These are phyloP conservation scores for Mactromeris polynyma DNA, from an alignment of 2,888 invertebrate species.

Conservation along the genomic window DNA sequence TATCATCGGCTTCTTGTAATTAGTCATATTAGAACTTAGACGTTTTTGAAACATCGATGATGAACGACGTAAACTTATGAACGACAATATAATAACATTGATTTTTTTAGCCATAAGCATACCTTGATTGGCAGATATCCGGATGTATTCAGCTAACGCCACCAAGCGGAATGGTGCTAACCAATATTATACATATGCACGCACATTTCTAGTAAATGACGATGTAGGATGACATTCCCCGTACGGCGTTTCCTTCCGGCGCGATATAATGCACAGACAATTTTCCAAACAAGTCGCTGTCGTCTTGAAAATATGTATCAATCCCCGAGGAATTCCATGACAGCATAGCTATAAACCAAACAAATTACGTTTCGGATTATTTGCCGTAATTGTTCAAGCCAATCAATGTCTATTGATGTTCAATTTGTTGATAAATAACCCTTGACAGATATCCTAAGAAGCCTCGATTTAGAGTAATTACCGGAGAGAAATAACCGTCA, in stretches of 20 bases:
- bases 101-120: not conserved
- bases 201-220: conserved; percentile 1
- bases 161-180: not conserved
- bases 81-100: conserved; percentile 19
- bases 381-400: conserved; percentile 36
- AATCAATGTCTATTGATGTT: conserved; percentile 57
- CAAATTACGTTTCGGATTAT: conserved; percentile 48
- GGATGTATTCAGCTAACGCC: not conserved
- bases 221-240: conserved; percentile 14
- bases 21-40: not conserved
- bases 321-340: conserved; percentile 45
- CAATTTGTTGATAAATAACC: conserved; percentile 34
- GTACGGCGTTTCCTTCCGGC: conserved; percentile 46
- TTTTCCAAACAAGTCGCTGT: conserved; percentile 28
- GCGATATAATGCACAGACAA: conserved; percentile 32
- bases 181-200: conserved; percentile 6
- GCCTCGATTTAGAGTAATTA: conserved; percentile 48
- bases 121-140: conserved; percentile 7
- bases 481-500: conserved; percentile 48
- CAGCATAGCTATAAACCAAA: conserved; percentile 52
- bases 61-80: not conserved
- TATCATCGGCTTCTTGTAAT: not conserved
- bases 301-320: conserved; percentile 35
- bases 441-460: conserved; percentile 33
- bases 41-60: conserved; percentile 7